These are phyloP conservation scores for Eremobia ochroleuca DNA, from an alignment of 2,888 invertebrate species.

Conservation along the genomic window DNA sequence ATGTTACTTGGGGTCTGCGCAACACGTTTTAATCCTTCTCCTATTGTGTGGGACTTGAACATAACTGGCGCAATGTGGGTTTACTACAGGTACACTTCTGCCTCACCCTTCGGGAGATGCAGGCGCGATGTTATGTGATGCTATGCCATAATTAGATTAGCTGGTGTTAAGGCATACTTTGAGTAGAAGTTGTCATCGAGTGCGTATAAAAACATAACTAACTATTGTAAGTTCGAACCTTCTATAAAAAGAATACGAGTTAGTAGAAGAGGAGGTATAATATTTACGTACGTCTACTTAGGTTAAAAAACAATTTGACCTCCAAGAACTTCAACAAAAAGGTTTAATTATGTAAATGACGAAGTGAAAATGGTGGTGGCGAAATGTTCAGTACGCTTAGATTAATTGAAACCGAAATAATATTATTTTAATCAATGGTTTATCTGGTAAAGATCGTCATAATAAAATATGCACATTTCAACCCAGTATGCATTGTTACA, in stretches of 20 bases:
- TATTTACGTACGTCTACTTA: conserved; percentile 8
- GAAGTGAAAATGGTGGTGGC: no score
- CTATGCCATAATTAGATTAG: not conserved
- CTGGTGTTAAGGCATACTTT: no score
- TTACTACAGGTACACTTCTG: not conserved
- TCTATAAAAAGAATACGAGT: not conserved
- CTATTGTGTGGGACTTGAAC: not conserved
- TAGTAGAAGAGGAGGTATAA: not conserved
- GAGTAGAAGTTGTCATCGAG: not conserved
- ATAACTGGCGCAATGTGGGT: not conserved
- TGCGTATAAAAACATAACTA: not conserved
- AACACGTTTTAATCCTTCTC: not conserved
- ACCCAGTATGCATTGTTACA: not conserved
- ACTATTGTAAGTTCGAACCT: no score
- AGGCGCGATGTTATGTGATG: not conserved
- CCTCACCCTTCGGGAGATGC: not conserved
- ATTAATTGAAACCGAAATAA: conserved; percentile 8
- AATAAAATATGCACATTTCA: not conserved
- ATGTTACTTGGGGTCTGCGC: not conserved
- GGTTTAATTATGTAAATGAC: conserved; percentile 42
- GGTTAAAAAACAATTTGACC: not conserved
- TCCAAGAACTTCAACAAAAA: conserved; percentile 31
- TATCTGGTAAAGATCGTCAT: no score
- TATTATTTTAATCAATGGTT: not conserved
- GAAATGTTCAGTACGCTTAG: conserved; percentile 4